Percentiles rank a stretch among this genome's conserved stretches.
Evolutionary conservation across 2,113 vertebrate species (phyloP).

Genomic region (Halcyon malimbica): DNA sequence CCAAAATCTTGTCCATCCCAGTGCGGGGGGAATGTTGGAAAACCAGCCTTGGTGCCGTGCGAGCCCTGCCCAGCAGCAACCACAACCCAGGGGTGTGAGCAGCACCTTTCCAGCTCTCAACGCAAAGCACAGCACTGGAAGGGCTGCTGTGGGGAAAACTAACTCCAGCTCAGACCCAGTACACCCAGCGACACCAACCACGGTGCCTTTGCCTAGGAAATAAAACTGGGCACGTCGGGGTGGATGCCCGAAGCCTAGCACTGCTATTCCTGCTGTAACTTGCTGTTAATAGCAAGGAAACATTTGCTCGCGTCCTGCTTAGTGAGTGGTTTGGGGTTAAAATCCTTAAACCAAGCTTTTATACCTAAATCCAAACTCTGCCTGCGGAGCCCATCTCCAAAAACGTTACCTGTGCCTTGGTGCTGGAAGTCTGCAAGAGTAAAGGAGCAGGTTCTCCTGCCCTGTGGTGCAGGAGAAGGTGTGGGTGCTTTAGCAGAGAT

Average conservation of each 20-base stretch:
- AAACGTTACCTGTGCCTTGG: fast-evolving
- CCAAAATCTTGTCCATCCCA: too few species aligned
- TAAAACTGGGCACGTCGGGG: fast-evolving
- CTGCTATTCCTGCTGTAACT: neutral
- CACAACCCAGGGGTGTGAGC: too few species aligned
- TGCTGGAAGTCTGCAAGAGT: neutral
- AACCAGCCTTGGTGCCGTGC: too few species aligned
- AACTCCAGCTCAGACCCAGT: too few species aligned
- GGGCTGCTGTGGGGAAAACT: too few species aligned
- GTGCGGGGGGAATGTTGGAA: too few species aligned
- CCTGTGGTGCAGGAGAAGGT: neutral
- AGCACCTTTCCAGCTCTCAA: too few species aligned
- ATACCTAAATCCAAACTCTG: neutral
- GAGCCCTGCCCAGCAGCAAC: too few species aligned
- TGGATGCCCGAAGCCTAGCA: neutral
- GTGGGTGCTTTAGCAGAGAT: neutral
- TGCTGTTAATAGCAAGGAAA: neutral
- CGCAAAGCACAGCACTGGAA: too few species aligned
- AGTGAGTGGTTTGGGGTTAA: neutral
- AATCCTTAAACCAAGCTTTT: neutral
- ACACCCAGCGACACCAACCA: neutral
- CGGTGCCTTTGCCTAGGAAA: neutral
- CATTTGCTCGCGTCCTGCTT: neutral
- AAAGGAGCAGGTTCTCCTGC: neutral
- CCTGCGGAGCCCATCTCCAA: neutral